Conservation (phyloP, 2,888 invertebrate genomes). For the Furcula furcula region DNA sequence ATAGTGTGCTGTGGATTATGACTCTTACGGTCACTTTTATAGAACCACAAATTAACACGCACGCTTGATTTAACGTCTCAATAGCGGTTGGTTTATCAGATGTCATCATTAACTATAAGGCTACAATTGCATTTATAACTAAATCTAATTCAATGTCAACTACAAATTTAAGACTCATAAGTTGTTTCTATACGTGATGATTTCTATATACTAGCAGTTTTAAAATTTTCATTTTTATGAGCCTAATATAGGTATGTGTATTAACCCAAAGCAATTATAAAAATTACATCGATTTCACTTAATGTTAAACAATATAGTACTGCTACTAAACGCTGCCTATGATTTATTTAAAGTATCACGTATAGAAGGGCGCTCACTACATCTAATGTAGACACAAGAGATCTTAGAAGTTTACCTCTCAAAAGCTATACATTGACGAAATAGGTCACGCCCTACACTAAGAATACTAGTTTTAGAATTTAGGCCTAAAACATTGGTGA, state of each 20-base stretch:
- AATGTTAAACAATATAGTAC: too few relatives aligned
- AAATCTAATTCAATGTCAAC: constrained; percentile 19
- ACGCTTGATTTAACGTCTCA: too few relatives aligned
- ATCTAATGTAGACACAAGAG: constrained; percentile 12
- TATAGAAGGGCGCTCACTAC: constrained; percentile 7
- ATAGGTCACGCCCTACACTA: too few relatives aligned
- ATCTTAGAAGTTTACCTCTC: constrained; percentile 4
- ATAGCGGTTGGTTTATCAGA: too few relatives aligned
- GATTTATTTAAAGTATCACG: constrained; percentile 8
- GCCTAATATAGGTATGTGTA: too few relatives aligned
- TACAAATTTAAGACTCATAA: constrained; percentile 10
- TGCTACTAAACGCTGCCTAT: constrained; percentile 12
- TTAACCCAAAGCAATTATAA: too few relatives aligned
- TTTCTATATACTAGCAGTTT: background rate
- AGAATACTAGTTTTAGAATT: too few relatives aligned
- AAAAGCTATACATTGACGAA: background rate
- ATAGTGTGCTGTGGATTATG: background rate
- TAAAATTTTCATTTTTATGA: background rate
- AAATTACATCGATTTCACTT: background rate
- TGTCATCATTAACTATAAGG: constrained; percentile 18
- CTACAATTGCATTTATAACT: constrained; percentile 31
- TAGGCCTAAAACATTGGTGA: too few relatives aligned
- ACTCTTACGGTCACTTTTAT: background rate
- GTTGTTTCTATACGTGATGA: constrained; percentile 10
- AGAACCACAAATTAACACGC: background rate